Base-by-base conservation (phyloP, 2,888 invertebrate genomes). In the Mesopsocus fuscifrons region DNA sequence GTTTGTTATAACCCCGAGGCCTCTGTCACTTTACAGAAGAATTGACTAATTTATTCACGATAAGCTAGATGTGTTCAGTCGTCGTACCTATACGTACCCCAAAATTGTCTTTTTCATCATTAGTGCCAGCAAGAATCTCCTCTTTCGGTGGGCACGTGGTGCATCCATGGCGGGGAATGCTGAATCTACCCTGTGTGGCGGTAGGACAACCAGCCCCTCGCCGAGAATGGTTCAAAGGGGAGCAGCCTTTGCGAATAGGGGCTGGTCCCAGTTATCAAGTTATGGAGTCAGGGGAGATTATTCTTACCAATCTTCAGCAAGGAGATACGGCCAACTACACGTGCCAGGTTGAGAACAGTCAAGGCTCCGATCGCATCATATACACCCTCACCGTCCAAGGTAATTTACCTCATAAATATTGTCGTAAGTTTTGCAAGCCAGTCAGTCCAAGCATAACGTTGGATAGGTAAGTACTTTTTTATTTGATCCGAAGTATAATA, bases 311-410 rank as follows among this genome's bases (percentile, higher is more conserved):
- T 53, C 59, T 78, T 11, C 74, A 76, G 54, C 61, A 71, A 3
- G 62, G 68, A 1, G 77, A 79, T 54, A 65, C 71, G 2, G 77
- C 74, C 30, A 80, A 80, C 57, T 80, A 78, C 53, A 76, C 76
- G 4, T 80, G 79, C 52, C 50, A 54, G 32, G 69, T 69, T 23
- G 76, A 77, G 52, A 79, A 79, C 52, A 70, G 71, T 17, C 68
- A 74, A 44, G 77, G 78, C 17, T 70, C 72, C 18, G 77, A 80
- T 57, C 65, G 71, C 35, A 63, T 77, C 3, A 68, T 71, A 1
- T 75, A 75, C 54, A 63, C 65, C 42, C 60, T 78, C n/a, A 62
- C 72, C 17, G 75, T 79, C 1, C 76, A 78, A 66, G 65, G 67
- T 67, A 49, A 49, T 46, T 32, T 15, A 23, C 9, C n/a, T n/a